Conservation (phyloP, 2,113 vertebrate species). For the Phyllostomus hastatus region DNA sequence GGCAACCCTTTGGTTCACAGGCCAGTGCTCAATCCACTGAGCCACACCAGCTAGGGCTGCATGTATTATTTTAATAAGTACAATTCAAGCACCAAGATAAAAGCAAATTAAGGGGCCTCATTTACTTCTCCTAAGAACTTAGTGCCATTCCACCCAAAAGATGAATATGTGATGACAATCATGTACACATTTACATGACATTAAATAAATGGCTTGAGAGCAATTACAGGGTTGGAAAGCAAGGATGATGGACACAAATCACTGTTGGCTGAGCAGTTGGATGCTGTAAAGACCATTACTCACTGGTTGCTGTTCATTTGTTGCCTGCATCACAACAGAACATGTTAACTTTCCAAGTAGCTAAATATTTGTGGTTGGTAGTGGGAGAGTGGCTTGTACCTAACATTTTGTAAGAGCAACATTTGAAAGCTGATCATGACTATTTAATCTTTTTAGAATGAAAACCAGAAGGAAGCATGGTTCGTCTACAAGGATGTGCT, state of each 20-base stretch:
- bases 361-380: conserved; percentile 32
- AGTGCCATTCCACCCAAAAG: conserved; percentile 52
- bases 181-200: conserved; percentile 20
- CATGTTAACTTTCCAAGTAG: conserved; percentile 12
- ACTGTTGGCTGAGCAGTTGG: conserved; percentile 33
- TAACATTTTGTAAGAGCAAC: not conserved
- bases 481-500: not conserved
- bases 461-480: not conserved
- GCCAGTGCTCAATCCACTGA: too few species aligned
- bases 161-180: conserved; percentile 49
- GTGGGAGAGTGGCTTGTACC: not conserved
- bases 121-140: conserved; percentile 57
- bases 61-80: conserved; percentile 59
- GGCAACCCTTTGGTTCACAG: too few species aligned
- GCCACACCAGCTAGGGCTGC: not conserved
- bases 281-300: conserved; percentile 21
- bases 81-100: conserved; percentile 53
- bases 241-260: conserved; percentile 58
- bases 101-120: conserved; percentile 55
- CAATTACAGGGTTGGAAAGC: conserved; percentile 23
- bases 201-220: conserved; percentile 59
- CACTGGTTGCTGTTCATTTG: conserved; percentile 21
- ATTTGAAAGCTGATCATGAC: not conserved
- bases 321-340: not conserved
- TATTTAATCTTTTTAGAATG: not conserved